Conservation (phyloP, 1,140 invertebrate species). For the Pectinophora gossypiella region DNA sequence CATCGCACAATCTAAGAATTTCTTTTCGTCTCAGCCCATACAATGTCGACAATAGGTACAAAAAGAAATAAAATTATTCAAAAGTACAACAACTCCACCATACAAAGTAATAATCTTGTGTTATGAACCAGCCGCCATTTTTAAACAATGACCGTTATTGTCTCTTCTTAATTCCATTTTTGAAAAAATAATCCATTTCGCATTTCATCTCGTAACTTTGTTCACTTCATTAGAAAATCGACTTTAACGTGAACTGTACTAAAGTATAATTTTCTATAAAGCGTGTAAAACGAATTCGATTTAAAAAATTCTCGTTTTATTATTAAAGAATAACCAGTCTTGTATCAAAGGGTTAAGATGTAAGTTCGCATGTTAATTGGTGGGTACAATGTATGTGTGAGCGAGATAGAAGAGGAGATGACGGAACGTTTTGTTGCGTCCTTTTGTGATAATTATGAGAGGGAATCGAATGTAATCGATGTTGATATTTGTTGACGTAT, state of each 20-base stretch:
- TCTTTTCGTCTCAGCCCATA: too few species aligned
- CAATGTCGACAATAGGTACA: too few species aligned
- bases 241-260: constrained; percentile 14
- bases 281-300: not conserved
- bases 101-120: constrained; percentile 58
- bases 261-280: not conserved
- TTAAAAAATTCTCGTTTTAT: not conserved
- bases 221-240: constrained; percentile 24
- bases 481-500: constrained; percentile 13
- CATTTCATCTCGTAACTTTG: constrained; percentile 62
- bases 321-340: constrained; percentile 34
- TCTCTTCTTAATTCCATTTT: constrained; percentile 74
- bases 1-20: too few species aligned
- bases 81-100: constrained; percentile 22
- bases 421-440: constrained; percentile 45
- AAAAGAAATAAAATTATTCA: constrained; percentile 51
- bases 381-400: constrained; percentile 38
- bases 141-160: constrained; percentile 73
- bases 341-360: constrained; percentile 34
- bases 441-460: constrained; percentile 62
- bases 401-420: constrained; percentile 39
- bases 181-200: constrained; percentile 73
- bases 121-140: constrained; percentile 63
- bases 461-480: constrained; percentile 43
- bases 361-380: constrained; percentile 50